Conservation (phyloP, 1,140 invertebrate species). For the Hyles vespertilio region DNA sequence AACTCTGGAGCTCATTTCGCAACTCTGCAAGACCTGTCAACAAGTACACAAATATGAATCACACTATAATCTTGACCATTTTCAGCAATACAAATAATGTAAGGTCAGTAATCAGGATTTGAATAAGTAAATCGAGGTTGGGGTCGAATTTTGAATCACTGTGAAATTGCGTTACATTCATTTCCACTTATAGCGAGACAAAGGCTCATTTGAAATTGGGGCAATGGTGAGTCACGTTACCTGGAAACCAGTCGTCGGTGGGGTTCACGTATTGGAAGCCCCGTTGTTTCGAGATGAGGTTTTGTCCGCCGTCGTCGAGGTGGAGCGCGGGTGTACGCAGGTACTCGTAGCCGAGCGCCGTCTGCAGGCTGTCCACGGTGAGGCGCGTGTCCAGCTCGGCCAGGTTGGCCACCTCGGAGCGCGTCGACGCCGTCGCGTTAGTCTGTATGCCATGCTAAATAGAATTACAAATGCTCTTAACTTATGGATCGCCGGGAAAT, state of each 20-base stretch:
- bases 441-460: conserved; percentile 78
- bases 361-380: conserved; percentile 81
- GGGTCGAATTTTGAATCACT: no score
- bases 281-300: conserved; percentile 81
- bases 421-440: conserved; percentile 88
- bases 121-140: no score
- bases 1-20: conserved; percentile 81
- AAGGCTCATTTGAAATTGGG: conserved; percentile 1
- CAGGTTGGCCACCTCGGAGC: conserved; percentile 88
- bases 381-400: conserved; percentile 82
- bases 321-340: conserved; percentile 82
- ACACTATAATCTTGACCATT: neutral
- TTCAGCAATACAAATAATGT: no score
- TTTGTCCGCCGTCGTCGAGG: conserved; percentile 81
- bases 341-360: conserved; percentile 88
- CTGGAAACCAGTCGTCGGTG: conserved; percentile 90
- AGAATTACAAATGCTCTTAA: conserved; percentile 63
- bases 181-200: neutral
- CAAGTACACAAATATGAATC: neutral
- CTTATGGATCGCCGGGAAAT: conserved; percentile 21
- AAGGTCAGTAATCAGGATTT: no score
- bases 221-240: conserved; percentile 61
- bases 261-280: conserved; percentile 92
- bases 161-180: no score
- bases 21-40: conserved; percentile 80